Evolutionary conservation across 2,113 vertebrate genomes (phyloP), one percentile per base, ranked within the genome.

Genomic region (Centropus unirufus): DNA sequence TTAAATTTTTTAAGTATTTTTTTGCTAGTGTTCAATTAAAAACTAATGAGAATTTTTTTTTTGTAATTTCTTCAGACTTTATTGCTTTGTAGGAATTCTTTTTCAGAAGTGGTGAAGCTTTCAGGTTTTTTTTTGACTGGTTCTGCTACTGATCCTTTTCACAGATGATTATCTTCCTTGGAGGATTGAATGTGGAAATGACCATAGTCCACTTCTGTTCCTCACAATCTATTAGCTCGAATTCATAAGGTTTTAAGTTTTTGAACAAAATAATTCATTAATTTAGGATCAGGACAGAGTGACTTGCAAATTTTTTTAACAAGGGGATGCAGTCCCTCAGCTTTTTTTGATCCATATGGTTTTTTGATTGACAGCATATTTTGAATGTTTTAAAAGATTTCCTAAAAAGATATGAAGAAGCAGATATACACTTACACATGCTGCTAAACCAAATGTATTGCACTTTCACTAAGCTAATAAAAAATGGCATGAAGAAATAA

Each of bases 71-170:
- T 49, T 87, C 7, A 44, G 17, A 6, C 2, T 20, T 55, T 75
- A 79, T 67, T 72, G 4, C 5, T n/a, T 72, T 42, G 7, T 30
- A n/a, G 5, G 16, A 17, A 7, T 40, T 5, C 5, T 42, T 81
- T 27, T 7, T 6, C 0, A 0, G 22, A 5, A 1, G 2, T 22
- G 7, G 4, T 36, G 14, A 8, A 0, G 0, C 1, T 34, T 40
- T 51, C 1, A 70, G 34, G 1, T 5, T 87, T 87, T 69, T 42
- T 79, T 79, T 86, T 62, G 14, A 54, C 5, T 2, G 32, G 7
- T 66, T 62, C 23, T 59, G 80, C 30, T 84, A 14, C 34, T 46
- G 11, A 62, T 58, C 30, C 4, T 82, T 75, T 62, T 79, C 16
- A 94, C 46, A 61, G 6, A 8, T 73, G 22, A 51, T 54, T 66